Conservation (phyloP, 92 coral and sea anemone species). For the Phenganax stokvisi region DNA sequence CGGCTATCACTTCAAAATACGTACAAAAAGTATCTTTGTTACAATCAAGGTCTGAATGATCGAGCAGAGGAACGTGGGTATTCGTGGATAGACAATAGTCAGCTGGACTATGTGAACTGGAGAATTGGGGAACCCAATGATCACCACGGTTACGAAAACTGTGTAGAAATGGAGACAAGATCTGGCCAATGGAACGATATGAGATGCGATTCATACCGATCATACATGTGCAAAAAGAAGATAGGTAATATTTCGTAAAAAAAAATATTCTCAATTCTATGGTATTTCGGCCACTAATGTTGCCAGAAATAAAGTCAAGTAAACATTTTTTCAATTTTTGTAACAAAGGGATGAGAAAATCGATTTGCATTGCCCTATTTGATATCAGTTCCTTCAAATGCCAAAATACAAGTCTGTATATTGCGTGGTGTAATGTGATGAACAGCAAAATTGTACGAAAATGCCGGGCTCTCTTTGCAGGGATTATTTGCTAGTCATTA, state of each 20-base stretch:
- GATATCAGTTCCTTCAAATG: too few relatives aligned
- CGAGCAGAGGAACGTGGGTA: constrained; percentile 74
- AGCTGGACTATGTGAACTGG: constrained; percentile 74
- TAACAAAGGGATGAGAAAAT: too few relatives aligned
- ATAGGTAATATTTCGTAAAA: constrained; percentile 50
- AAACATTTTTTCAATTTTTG: too few relatives aligned
- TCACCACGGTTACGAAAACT: constrained; percentile 57
- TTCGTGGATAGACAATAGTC: constrained; percentile 84
- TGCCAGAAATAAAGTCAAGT: neutral
- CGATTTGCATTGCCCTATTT: too few relatives aligned
- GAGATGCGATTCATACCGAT: constrained; percentile 42
- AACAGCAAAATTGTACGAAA: neutral
- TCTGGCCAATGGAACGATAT: constrained; percentile 64
- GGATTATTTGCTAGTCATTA: too few relatives aligned
- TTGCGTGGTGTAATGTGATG: neutral
- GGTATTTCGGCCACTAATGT: neutral
- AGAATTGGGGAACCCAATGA: constrained; percentile 63
- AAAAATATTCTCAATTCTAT: neutral
- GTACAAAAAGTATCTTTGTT: neutral
- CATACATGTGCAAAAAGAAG: constrained; percentile 76
- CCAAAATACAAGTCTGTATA: neutral
- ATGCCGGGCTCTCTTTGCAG: neutral
- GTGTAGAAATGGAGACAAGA: constrained; percentile 64
- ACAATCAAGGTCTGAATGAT: constrained; percentile 69
- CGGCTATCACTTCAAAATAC: neutral